Evolutionary conservation across 35 echinoderm and acorn worm genomes (phyloP), one percentile per base, ranked within the genome.

Genomic region (Acanthaster planci): DNA sequence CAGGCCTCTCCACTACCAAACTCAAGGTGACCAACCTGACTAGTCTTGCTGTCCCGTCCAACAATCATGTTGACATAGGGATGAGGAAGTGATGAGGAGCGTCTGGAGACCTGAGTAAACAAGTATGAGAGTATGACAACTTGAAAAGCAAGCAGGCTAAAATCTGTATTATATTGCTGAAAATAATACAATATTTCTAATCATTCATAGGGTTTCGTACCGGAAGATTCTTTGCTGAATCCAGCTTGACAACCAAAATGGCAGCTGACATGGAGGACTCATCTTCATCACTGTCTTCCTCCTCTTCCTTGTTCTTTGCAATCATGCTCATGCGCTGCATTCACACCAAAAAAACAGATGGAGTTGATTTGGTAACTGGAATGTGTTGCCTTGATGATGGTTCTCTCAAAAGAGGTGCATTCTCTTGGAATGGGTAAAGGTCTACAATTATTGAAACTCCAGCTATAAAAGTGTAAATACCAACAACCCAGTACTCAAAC

Each of bases 141-240:
- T n/a, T n/a, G n/a, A n/a, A n/a, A n/a, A n/a, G n/a, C n/a, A 47
- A 47, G 42, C 42, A 6, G 12, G 42, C 12, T 47, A 47, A 12
- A 47, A 47, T 47, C 42, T 47, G 42, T 47, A n/a, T n/a, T n/a
- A n/a, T n/a, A n/a, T n/a, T n/a, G n/a, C n/a, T n/a, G n/a, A n/a
- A n/a, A n/a, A n/a, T n/a, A n/a, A n/a, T n/a, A n/a, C n/a, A n/a
- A n/a, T n/a, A n/a, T n/a, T n/a, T n/a, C n/a, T n/a, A n/a, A n/a
- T n/a, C n/a, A n/a, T n/a, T n/a, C n/a, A n/a, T n/a, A n/a, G 12
- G 42, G 10, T 34, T 54, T 26, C 96, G 89, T 86, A 99, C 96
- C 26, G 96, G 96, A 37, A 99, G 47, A 32, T 94, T 88, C 44
- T 99, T 99, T 29, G 88, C 96, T 9, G 96, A 99, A 78, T 99